Base-by-base conservation (phyloP, 2,888 invertebrate genomes). In the Scrobipalpa costella region DNA sequence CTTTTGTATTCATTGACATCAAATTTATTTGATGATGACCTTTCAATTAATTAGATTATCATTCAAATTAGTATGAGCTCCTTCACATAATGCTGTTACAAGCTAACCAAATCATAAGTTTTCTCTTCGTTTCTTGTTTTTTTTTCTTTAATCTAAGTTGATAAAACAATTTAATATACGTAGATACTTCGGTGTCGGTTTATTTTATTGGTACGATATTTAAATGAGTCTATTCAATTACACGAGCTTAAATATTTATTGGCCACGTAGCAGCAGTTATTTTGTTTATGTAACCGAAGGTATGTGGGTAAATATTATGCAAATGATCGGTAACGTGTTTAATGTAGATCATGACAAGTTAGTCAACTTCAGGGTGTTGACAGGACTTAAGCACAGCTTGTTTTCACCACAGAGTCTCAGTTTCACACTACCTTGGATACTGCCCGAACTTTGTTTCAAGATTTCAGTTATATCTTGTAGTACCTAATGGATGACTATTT, bases 271-370 rank as follows among this genome's bases (percentile, higher is more conserved):
- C 40, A 36, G 7, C 38, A 36, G 21, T 44, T 44, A 60, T 27
- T 50, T 49, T 36, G 47, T 21, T 61, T 50, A 61, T 49, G 61
- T 61, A 61, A 61, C 36, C 36, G 6, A 27, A 50, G 50, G 61
- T 61, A 61, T 61, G 61, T 61, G 36, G 61, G 61, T 50, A 61
- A 50, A 61, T 60, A 60, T 61, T 61, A 61, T 61, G 61, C 50
- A 61, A 61, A 61, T 61, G 11, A 19, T 50, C 50, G 50, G 49
- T 50, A 61, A 50, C 61, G 2, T 50, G 50, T 61, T 47, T 50
- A 61, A 61, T 61, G 49, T 61, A 61, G 61, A 60, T 60, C 59
- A 47, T 17, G 59, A 60, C 59, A 60, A 33, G 47, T 47, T 47
- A 47, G 59, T 47, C 47, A 57, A 64, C 40, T 13, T 49, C 40